A percentile compares a stretch with the other conserved stretches of the same genome.
These are phyloP conservation scores for Enteromius anoplus DNA, from an alignment of 2,797 vertebrate species.

Conservation along the genomic window DNA sequence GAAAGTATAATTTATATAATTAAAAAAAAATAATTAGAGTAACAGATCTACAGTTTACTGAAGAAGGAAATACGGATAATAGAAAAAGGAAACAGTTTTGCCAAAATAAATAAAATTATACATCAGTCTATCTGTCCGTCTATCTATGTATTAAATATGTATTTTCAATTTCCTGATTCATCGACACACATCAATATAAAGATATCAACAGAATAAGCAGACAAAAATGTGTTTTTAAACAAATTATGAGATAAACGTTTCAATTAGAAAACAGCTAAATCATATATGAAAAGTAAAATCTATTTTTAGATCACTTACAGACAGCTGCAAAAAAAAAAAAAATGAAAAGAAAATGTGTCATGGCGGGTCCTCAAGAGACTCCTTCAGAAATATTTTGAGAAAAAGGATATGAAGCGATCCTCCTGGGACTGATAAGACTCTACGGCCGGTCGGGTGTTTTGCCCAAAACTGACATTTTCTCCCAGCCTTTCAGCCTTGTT, in stretches of 20 bases:
- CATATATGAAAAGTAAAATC: neutral
- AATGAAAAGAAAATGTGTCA: conserved; percentile 7
- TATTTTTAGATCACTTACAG: conserved; percentile 32
- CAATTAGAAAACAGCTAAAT: conserved; percentile 3
- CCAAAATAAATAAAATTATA: too few relatives aligned
- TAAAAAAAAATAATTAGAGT: too few relatives aligned
- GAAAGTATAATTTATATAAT: too few relatives aligned
- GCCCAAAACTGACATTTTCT: conserved; percentile 52
- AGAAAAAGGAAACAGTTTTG: too few relatives aligned
- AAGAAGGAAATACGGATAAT: too few relatives aligned
- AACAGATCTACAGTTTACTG: too few relatives aligned
- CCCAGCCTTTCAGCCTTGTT: conserved; percentile 40
- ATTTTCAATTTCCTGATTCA: neutral
- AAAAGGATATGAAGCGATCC: conserved; percentile 38
- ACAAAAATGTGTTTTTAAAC: neutral
- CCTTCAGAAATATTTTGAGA: conserved; percentile 25
- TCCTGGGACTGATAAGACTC: conserved; percentile 37
- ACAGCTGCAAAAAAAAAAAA: neutral
- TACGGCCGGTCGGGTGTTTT: conserved; percentile 12
- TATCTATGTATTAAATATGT: neutral
- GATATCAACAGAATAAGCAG: neutral
- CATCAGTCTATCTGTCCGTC: too few relatives aligned
- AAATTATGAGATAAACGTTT: neutral
- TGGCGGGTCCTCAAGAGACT: conserved; percentile 22
- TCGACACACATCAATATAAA: neutral